These are phyloP conservation scores for Montipora foliosa DNA, from an alignment of 64 coral and sea anemone species.

Conservation along the genomic window DNA sequence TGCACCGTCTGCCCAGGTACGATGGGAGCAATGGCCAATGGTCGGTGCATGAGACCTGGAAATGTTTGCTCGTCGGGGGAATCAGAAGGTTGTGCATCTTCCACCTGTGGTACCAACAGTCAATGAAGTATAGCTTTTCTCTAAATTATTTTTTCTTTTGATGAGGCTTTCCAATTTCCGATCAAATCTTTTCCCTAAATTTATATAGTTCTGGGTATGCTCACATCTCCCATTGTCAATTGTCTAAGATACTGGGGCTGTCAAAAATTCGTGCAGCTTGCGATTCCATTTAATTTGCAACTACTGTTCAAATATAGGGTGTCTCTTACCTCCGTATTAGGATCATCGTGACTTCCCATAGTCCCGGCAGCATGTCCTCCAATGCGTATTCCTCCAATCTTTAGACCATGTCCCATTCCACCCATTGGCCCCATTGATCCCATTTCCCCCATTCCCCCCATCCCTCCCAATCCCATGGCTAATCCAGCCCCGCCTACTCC, in stretches of 20 bases:
- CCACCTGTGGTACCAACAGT: background rate
- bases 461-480: slow-evolving; percentile 2
- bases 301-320: background rate
- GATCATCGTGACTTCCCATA: slow-evolving; percentile 43
- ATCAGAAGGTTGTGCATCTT: slow-evolving; percentile 60
- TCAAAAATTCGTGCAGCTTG: background rate
- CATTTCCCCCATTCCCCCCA: background rate
- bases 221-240: too few species aligned
- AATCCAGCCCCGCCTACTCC: background rate
- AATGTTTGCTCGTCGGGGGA: slow-evolving; percentile 52
- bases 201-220: too few species aligned
- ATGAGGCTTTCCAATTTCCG: too few species aligned
- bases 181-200: too few species aligned
- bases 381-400: slow-evolving; percentile 19
- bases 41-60: slow-evolving; percentile 29
- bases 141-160: too few species aligned
- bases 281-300: background rate
- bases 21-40: slow-evolving; percentile 56
- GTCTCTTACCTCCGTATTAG: slow-evolving; percentile 1
- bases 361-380: slow-evolving; percentile 51
- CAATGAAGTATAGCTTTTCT: too few species aligned
- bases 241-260: too few species aligned
- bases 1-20: slow-evolving; percentile 85
- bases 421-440: background rate
- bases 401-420: slow-evolving; percentile 48